These are phyloP conservation scores for Hemiscyllium ocellatum DNA, from an alignment of 2,113 vertebrate genomes.

Conservation along the genomic window DNA sequence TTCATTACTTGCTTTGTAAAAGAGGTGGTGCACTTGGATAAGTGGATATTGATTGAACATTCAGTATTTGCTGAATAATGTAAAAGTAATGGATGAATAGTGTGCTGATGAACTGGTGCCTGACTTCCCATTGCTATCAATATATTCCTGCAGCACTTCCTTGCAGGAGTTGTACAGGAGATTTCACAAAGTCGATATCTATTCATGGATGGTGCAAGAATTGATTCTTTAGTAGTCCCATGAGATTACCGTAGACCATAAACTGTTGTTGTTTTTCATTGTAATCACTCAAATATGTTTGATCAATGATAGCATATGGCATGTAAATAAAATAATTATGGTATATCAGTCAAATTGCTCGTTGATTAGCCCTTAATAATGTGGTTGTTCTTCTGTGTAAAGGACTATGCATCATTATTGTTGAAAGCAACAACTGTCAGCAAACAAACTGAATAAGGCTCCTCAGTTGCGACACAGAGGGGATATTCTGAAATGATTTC, in stretches of 20 bases:
- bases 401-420: not conserved
- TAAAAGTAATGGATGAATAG: conserved; percentile 1
- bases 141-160: not conserved
- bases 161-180: not conserved
- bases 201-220: not conserved
- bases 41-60: not conserved
- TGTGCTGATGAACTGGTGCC: not conserved
- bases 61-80: not conserved
- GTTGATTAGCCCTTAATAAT: not conserved
- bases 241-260: not conserved
- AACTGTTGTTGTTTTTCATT: not conserved
- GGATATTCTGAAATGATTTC: not conserved
- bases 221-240: not conserved
- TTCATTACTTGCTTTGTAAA: not conserved
- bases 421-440: not conserved
- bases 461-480: not conserved
- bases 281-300: not conserved
- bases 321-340: not conserved
- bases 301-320: not conserved
- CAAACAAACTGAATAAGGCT: not conserved
- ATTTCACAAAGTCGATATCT: not conserved
- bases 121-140: not conserved
- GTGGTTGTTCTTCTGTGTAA: not conserved
- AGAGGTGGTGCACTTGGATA: not conserved
- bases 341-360: not conserved